phyloP scores from a whole-genome alignment of 1,140 invertebrate species.

The Plectus sambesii region DNA sequence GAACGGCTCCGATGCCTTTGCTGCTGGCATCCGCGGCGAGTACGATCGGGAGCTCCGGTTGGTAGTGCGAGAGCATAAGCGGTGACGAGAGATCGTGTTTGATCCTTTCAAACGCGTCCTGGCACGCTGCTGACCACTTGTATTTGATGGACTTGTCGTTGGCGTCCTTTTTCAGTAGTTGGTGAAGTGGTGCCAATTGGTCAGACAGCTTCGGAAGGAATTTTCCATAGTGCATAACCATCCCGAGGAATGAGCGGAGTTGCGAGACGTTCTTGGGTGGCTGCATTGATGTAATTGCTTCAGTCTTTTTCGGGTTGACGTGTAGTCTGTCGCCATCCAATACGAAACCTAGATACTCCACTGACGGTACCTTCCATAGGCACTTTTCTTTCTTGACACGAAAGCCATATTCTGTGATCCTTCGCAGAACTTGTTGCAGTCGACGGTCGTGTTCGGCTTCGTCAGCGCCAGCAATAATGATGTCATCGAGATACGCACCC shows the following conservation, averaged over 20 bases:
- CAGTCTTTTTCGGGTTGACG: conserved; percentile 12
- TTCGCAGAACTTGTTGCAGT: conserved; percentile 5
- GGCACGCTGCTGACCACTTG: conserved; percentile 2
- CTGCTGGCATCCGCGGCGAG: conserved; percentile 50
- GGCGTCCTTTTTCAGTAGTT: conserved; percentile 16
- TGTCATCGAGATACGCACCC: conserved; percentile 28
- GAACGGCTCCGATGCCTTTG: conserved; percentile 49
- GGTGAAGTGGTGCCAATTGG: conserved; percentile 11
- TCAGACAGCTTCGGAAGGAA: conserved; percentile 10
- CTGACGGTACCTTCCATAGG: background rate
- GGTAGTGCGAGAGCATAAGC: conserved; percentile 42
- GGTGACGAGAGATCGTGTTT: conserved; percentile 33
- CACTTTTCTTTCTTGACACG: conserved; percentile 18
- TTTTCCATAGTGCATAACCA: conserved; percentile 19
- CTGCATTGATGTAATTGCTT: conserved; percentile 18
- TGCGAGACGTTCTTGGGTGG: conserved; percentile 19
- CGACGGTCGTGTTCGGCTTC: conserved; percentile 9
- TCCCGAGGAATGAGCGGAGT: conserved; percentile 25
- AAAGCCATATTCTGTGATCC: conserved; percentile 12
- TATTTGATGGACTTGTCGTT: too few species aligned
- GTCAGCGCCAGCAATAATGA: conserved; percentile 2
- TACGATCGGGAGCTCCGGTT: conserved; percentile 41
- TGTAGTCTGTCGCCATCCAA: conserved; percentile 9
- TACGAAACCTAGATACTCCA: conserved; percentile 17
- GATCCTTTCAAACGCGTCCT: conserved; percentile 31